Evolutionary conservation across 2,113 vertebrate species (phyloP).

Genomic region (Indri indri): DNA sequence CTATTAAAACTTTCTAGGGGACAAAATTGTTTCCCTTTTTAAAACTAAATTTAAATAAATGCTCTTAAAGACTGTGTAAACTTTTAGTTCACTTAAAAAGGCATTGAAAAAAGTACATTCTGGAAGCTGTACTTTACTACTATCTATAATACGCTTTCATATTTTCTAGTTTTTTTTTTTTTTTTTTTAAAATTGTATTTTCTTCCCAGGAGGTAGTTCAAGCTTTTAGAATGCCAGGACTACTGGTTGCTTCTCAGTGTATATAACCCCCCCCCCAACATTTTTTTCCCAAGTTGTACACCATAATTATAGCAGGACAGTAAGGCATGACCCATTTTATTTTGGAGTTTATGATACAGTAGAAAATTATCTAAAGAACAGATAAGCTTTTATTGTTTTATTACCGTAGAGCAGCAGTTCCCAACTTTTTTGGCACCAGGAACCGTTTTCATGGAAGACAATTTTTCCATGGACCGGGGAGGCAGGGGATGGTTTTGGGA

Average conservation of each 20-base stretch:
- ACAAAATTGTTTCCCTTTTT: conserved; percentile 26
- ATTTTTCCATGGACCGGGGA: too few species aligned
- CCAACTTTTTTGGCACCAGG: too few species aligned
- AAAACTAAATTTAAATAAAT: neutral
- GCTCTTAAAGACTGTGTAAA: neutral
- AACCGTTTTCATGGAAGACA: too few species aligned
- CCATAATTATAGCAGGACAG: neutral
- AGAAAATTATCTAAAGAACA: neutral
- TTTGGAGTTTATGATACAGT: neutral
- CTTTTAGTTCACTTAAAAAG: neutral
- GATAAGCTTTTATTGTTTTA: neutral
- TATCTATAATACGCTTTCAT: neutral
- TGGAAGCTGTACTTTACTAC: neutral
- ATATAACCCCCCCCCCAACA: neutral
- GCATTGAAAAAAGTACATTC: neutral
- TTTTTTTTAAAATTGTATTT: neutral
- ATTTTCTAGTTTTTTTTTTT: neutral
- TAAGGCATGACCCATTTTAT: neutral
- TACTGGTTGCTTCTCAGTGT: neutral
- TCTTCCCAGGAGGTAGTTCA: neutral
- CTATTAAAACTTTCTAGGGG: neutral
- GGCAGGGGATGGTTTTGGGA: too few species aligned
- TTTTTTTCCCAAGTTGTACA: neutral
- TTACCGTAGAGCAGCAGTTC: neutral
- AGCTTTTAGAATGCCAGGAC: neutral